phyloP scores from a whole-genome alignment of 2,113 vertebrate genomes.

The Urocitellus parryii region DNA sequence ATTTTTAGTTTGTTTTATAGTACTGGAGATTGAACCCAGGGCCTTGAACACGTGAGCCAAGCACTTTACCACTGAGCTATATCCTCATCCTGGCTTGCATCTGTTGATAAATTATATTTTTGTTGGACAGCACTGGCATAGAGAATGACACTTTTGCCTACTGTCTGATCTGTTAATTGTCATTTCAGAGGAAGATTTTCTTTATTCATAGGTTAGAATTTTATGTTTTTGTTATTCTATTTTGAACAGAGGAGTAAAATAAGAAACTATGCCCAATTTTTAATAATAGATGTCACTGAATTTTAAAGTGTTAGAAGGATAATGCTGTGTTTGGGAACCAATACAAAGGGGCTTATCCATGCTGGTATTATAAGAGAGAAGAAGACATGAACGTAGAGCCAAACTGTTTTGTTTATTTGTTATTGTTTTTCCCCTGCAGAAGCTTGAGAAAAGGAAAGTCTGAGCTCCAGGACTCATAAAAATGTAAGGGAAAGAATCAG shows the following conservation, averaged over 20 bases:
- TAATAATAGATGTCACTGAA: neutral
- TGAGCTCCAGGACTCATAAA: neutral
- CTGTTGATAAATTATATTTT: neutral
- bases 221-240: neutral
- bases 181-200: constrained; percentile 15
- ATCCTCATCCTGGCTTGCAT: neutral
- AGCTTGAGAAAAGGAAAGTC: neutral
- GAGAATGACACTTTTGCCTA: neutral
- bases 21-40: no score
- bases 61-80: no score
- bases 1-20: no score
- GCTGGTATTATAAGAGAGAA: neutral
- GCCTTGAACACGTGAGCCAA: no score
- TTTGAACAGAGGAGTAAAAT: neutral
- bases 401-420: neutral
- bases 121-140: neutral
- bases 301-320: neutral
- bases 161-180: neutral
- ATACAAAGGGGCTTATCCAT: neutral
- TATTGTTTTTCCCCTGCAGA: neutral
- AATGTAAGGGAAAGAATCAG: neutral
- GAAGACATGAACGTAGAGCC: neutral
- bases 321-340: neutral
- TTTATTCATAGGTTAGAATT: neutral
- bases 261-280: neutral